A percentile compares a stretch with the other conserved stretches of the same genome.
These are phyloP conservation scores for Pandemis corylana DNA, from an alignment of 2,888 invertebrate species.

Conservation along the genomic window DNA sequence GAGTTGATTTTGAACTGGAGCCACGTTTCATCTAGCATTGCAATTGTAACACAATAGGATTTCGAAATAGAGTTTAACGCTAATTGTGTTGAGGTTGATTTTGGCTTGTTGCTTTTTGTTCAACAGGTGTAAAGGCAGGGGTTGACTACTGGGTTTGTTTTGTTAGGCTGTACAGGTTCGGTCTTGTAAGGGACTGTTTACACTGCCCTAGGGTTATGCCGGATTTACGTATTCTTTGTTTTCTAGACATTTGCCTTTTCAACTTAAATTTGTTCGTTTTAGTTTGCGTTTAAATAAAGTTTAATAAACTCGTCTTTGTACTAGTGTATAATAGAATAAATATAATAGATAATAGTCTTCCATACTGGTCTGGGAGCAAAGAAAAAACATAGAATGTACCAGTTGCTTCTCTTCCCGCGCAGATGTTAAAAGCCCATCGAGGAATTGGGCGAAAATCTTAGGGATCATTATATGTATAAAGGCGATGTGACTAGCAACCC, in stretches of 20 bases:
- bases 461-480: too few species aligned
- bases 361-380: too few species aligned
- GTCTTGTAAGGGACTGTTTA: constrained; percentile 11
- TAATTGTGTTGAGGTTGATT: neutral
- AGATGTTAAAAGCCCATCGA: too few species aligned
- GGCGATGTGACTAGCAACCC: too few species aligned
- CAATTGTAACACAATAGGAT: neutral
- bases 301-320: too few species aligned
- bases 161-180: constrained; percentile 19
- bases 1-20: neutral
- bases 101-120: neutral
- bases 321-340: too few species aligned
- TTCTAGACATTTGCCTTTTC: neutral
- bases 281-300: constrained; percentile 3
- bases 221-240: constrained; percentile 10
- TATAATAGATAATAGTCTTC: too few species aligned
- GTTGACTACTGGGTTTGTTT: constrained; percentile 20
- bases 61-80: neutral
- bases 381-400: too few species aligned
- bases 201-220: neutral
- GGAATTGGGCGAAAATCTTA: too few species aligned
- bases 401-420: too few species aligned
- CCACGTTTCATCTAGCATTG: neutral
- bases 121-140: constrained; percentile 24
- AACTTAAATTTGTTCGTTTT: neutral